These are phyloP conservation scores for Chrysemys picta DNA, from an alignment of 2,113 vertebrate genomes.

Conservation along the genomic window DNA sequence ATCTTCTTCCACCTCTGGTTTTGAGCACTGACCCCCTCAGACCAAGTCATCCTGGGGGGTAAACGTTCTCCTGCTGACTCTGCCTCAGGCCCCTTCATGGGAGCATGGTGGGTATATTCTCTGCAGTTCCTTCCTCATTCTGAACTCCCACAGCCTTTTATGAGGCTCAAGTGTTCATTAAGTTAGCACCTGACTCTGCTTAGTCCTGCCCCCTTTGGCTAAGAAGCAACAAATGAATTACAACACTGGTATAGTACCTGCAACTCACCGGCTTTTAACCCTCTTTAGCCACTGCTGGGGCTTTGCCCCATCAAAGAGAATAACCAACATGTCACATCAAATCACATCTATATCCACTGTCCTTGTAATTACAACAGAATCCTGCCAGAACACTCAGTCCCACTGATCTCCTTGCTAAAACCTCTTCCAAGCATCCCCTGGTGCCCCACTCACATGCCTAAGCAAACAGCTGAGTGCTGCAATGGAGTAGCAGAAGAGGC, in stretches of 20 bases:
- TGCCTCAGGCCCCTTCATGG: not conserved
- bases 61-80: not conserved
- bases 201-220: not conserved
- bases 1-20: not conserved
- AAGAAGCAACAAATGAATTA: not conserved
- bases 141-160: not conserved
- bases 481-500: not conserved
- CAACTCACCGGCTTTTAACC: too few species aligned
- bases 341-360: not conserved
- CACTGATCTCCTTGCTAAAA: not conserved
- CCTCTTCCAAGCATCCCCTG: not conserved
- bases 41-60: not conserved
- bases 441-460: not conserved
- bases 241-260: not conserved
- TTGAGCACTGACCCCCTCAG: not conserved
- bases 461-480: not conserved
- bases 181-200: not conserved
- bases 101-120: not conserved
- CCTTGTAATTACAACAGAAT: not conserved
- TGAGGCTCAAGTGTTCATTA: not conserved
- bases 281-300: too few species aligned
- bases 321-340: conserved; percentile 31
- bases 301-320: conserved; percentile 14
- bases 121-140: not conserved
- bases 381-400: not conserved